Percentiles rank a stretch among this genome's conserved stretches.
These are phyloP conservation scores for Triops cancriformis DNA, from an alignment of 1,140 invertebrate species.

Conservation along the genomic window DNA sequence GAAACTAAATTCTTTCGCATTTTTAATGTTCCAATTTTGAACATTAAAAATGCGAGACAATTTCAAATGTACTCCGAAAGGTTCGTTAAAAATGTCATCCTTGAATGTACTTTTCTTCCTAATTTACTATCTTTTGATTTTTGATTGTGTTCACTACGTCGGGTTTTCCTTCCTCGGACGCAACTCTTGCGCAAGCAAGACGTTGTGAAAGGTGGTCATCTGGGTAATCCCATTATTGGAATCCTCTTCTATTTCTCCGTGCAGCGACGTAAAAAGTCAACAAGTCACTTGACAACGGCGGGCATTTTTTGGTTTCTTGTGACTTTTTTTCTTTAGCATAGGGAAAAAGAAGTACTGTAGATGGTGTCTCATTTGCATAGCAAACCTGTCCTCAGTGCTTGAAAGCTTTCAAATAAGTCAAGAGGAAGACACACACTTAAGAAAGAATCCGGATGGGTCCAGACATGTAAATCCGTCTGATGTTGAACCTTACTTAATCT, in stretches of 20 bases:
- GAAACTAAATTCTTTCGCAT: too few relatives aligned
- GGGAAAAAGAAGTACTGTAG: neutral
- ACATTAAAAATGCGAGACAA: too few relatives aligned
- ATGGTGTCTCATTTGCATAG: neutral
- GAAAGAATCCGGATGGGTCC: too few relatives aligned
- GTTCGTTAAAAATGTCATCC: too few relatives aligned
- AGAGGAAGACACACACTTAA: neutral
- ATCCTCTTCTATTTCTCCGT: neutral
- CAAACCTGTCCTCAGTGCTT: neutral
- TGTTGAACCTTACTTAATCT: too few relatives aligned
- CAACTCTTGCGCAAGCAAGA: neutral
- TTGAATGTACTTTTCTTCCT: too few relatives aligned
- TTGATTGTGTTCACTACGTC: too few relatives aligned
- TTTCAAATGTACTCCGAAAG: too few relatives aligned
- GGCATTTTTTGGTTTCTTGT: neutral
- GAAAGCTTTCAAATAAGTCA: neutral
- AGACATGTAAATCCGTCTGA: too few relatives aligned
- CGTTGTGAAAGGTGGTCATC: neutral
- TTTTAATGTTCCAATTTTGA: too few relatives aligned
- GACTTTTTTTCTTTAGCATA: neutral
- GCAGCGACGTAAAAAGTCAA: neutral
- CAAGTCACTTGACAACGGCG: neutral
- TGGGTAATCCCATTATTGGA: constrained; percentile 5
- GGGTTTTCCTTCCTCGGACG: neutral
- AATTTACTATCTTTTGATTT: too few relatives aligned